phyloP scores from a whole-genome alignment of 2,113 vertebrate species.

The Neodontobutis hainanensis region DNA sequence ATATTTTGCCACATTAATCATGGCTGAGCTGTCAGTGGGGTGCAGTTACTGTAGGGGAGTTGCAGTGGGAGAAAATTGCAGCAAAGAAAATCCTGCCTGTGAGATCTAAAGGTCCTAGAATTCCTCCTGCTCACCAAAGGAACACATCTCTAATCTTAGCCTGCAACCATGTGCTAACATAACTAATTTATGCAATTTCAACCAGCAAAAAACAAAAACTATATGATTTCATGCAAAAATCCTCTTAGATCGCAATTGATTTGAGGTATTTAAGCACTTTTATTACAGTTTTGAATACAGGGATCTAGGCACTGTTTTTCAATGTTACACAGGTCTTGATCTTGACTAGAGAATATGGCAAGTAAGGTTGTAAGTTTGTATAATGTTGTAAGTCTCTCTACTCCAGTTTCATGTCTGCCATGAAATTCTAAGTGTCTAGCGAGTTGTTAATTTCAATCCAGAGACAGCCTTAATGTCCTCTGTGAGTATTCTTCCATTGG shows the following conservation, averaged over 20 bases:
- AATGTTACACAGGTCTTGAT: no score
- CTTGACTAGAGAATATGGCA: no score
- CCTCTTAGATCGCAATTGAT: no score
- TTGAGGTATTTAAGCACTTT: no score
- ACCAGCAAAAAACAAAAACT: slow-evolving; percentile 38
- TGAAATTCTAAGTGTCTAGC: slow-evolving; percentile 74
- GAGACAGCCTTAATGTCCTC: slow-evolving; percentile 74
- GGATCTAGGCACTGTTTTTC: no score
- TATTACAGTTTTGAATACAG: no score
- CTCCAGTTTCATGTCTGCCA: slow-evolving; percentile 72
- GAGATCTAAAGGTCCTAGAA: slow-evolving; percentile 5
- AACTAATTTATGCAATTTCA: slow-evolving; percentile 43
- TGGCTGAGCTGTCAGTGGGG: slow-evolving; percentile 12
- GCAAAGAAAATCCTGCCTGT: slow-evolving; percentile 1
- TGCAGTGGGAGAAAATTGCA: slow-evolving; percentile 9
- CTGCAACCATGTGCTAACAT: slow-evolving; percentile 43
- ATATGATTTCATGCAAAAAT: slow-evolving; percentile 11
- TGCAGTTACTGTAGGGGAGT: slow-evolving; percentile 7
- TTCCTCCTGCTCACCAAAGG: slow-evolving; percentile 4
- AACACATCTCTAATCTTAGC: slow-evolving; percentile 16
- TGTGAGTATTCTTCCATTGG: slow-evolving; percentile 73
- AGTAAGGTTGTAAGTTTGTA: no score
- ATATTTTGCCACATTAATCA: slow-evolving; percentile 20
- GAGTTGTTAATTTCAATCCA: slow-evolving; percentile 78
- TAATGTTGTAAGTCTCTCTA: slow-evolving; percentile 31